Conservation (phyloP, 2,113 vertebrate genomes). For the Pleuronectes platessa region DNA sequence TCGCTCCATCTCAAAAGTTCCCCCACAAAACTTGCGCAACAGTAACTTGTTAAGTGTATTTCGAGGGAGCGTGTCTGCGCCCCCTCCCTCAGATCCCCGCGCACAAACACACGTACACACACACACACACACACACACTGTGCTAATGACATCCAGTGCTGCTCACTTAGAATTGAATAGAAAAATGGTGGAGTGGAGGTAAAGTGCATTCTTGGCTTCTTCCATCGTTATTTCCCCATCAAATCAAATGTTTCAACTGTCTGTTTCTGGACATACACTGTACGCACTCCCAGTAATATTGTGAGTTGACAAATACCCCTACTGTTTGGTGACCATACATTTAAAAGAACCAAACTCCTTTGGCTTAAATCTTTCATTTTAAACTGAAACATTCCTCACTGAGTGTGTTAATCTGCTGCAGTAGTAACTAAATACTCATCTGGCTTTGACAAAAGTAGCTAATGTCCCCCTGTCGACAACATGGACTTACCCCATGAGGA, state of each 20-base stretch:
- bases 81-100: conserved; percentile 16
- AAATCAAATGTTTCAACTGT: neutral
- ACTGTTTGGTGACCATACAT: no score
- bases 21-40: neutral
- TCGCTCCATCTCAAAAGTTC: conserved; percentile 16
- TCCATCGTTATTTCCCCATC: no score
- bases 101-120: neutral
- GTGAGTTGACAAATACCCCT: no score
- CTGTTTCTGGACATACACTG: no score
- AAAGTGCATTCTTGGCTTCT: no score
- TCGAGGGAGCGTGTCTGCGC: conserved; percentile 17
- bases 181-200: no score
- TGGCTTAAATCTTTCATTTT: no score
- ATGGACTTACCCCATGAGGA: conserved; percentile 22
- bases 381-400: no score
- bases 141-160: conserved; percentile 32
- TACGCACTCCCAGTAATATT: no score
- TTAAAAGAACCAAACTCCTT: no score
- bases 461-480: neutral
- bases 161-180: conserved; percentile 1
- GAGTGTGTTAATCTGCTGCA: neutral
- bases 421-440: neutral
- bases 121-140: neutral
- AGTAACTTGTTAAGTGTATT: conserved; percentile 22
- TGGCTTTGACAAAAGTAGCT: no score